These are phyloP conservation scores for Acropora yongei DNA, from an alignment of 64 coral and sea anemone species.

Conservation along the genomic window DNA sequence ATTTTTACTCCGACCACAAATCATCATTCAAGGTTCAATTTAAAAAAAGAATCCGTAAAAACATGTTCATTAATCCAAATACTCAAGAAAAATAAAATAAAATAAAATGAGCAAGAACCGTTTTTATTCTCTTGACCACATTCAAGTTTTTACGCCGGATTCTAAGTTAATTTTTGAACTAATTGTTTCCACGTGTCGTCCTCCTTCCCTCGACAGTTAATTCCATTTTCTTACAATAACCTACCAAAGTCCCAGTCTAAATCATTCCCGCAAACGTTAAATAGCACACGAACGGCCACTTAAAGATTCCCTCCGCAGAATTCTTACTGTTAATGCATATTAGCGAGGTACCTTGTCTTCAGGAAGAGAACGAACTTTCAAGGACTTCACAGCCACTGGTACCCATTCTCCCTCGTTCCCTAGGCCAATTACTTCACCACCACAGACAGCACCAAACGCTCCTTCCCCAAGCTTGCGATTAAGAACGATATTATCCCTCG, in stretches of 20 bases:
- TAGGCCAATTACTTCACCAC: conserved; percentile 76
- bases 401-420: conserved; percentile 64
- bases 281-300: too few species aligned
- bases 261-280: too few species aligned
- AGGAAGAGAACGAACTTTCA: conserved; percentile 81
- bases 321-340: too few species aligned
- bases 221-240: too few species aligned
- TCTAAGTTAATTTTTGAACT: too few species aligned
- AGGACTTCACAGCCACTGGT: conserved; percentile 88
- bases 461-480: conserved; percentile 93
- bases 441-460: conserved; percentile 85
- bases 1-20: neutral
- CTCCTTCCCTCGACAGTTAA: too few species aligned
- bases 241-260: too few species aligned
- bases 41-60: neutral
- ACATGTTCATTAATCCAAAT: neutral
- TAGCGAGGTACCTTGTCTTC: conserved; percentile 81
- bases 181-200: too few species aligned
- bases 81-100: neutral
- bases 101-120: too few species aligned
- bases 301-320: too few species aligned
- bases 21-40: neutral
- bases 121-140: too few species aligned
- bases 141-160: too few species aligned
- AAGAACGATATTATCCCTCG: conserved; percentile 67